phyloP scores from a whole-genome alignment of 2,888 invertebrate genomes.

The Cremastinae sp. region DNA sequence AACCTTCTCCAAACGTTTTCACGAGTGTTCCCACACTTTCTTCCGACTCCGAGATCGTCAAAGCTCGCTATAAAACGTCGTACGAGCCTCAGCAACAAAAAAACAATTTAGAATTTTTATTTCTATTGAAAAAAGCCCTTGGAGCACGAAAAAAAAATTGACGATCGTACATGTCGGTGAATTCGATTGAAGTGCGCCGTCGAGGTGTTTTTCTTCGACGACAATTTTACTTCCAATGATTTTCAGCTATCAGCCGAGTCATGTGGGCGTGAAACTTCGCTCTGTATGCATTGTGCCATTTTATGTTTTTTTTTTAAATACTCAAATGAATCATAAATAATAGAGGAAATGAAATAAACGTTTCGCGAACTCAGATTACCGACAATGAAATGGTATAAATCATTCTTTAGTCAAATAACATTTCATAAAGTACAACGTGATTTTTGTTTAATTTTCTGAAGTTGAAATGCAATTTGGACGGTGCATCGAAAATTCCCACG shows the following conservation, averaged over 20 bases:
- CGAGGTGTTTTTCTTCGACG: conserved; percentile 30
- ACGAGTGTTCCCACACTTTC: conserved; percentile 73
- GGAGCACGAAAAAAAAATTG: conserved; percentile 12
- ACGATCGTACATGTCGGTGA: conserved; percentile 33
- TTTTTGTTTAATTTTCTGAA: too few relatives aligned
- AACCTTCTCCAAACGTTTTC: conserved; percentile 12
- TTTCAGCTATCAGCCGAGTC: background rate
- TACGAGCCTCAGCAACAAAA: conserved; percentile 37
- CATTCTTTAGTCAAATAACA: too few relatives aligned
- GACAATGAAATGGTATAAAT: too few relatives aligned
- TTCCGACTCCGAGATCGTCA: conserved; percentile 52
- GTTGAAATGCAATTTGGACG: too few relatives aligned
- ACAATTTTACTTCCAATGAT: conserved; percentile 4
- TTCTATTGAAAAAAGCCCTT: background rate
- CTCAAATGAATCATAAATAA: too few relatives aligned
- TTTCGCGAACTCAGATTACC: too few relatives aligned
- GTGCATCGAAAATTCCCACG: conserved; percentile 53
- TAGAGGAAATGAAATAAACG: too few relatives aligned
- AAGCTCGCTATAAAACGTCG: conserved; percentile 53
- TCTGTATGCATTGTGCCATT: too few relatives aligned
- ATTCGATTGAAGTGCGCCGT: conserved; percentile 53
- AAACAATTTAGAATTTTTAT: conserved; percentile 22
- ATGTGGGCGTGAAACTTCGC: too few relatives aligned
- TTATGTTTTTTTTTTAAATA: too few relatives aligned
- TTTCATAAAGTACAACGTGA: too few relatives aligned